phyloP scores from a whole-genome alignment of 2,888 invertebrate genomes.

The Mesorhabditis spiculigera region DNA sequence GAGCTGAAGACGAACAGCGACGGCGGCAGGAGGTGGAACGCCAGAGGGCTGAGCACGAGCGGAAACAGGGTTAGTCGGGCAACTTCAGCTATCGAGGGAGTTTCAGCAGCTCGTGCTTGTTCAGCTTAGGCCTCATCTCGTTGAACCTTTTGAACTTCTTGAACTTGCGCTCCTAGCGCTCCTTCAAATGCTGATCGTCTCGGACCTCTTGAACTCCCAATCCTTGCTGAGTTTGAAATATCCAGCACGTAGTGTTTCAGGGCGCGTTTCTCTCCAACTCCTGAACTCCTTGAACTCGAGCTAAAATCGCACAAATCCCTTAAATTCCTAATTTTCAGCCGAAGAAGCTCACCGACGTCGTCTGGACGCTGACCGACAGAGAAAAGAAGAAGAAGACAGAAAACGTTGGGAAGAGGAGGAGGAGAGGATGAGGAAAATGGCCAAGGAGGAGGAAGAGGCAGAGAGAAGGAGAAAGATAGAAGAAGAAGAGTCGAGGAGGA shows the following conservation, averaged over 20 bases:
- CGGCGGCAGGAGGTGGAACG: background rate
- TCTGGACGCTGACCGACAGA: background rate
- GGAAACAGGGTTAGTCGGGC: background rate
- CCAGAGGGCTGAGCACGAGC: background rate
- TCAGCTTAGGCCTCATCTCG: too few species aligned
- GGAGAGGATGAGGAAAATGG: background rate
- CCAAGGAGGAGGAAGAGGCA: background rate
- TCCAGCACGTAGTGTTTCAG: too few species aligned
- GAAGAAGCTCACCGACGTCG: background rate
- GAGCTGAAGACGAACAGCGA: background rate
- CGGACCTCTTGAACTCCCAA: too few species aligned
- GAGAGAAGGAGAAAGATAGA: conserved; percentile 2
- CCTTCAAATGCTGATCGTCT: too few species aligned
- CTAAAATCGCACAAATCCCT: background rate
- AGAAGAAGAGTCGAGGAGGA: conserved; percentile 4
- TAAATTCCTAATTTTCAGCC: background rate
- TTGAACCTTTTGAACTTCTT: too few species aligned
- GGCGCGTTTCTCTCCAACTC: background rate
- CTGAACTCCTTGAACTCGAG: background rate
- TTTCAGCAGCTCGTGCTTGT: background rate
- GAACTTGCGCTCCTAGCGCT: too few species aligned
- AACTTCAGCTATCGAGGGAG: background rate
- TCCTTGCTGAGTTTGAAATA: too few species aligned
- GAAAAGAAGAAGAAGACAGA: background rate
- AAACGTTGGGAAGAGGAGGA: background rate